Conservation (phyloP, 1,140 invertebrate species). For the Amphibalanus amphitrite region DNA sequence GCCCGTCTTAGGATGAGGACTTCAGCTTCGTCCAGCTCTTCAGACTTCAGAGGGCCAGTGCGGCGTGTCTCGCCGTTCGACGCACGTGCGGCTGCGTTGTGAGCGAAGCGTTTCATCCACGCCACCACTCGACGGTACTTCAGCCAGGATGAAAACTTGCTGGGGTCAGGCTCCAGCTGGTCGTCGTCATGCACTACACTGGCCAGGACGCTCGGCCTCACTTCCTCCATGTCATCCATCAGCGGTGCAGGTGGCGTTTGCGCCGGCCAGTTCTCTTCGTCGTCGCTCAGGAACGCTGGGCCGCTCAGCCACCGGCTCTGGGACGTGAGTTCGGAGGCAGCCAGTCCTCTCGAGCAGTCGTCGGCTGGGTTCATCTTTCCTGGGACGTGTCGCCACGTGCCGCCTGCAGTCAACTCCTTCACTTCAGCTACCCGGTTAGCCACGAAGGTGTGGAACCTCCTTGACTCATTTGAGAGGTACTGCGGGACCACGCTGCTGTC, state of each 20-base stretch:
- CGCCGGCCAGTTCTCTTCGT: slow-evolving; percentile 1
- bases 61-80: no score
- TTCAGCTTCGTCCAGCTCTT: no score
- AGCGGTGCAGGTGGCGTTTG: no score
- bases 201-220: no score
- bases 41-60: no score
- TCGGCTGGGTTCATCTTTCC: no score
- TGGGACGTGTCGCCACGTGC: no score
- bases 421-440: neutral
- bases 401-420: no score
- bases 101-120: slow-evolving; percentile 4
- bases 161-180: slow-evolving; percentile 4
- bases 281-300: slow-evolving; percentile 6
- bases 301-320: neutral
- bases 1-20: no score
- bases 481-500: neutral
- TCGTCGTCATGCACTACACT: neutral
- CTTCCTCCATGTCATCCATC: no score
- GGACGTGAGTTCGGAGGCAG: no score
- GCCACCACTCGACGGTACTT: slow-evolving; percentile 11
- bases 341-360: no score
- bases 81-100: neutral
- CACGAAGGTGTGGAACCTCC: neutral
- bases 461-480: slow-evolving; percentile 1
- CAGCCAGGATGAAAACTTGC: slow-evolving; percentile 6